Evolutionary conservation across 1,140 invertebrate genomes (phyloP).

Genomic region (Caerostris extrusa): DNA sequence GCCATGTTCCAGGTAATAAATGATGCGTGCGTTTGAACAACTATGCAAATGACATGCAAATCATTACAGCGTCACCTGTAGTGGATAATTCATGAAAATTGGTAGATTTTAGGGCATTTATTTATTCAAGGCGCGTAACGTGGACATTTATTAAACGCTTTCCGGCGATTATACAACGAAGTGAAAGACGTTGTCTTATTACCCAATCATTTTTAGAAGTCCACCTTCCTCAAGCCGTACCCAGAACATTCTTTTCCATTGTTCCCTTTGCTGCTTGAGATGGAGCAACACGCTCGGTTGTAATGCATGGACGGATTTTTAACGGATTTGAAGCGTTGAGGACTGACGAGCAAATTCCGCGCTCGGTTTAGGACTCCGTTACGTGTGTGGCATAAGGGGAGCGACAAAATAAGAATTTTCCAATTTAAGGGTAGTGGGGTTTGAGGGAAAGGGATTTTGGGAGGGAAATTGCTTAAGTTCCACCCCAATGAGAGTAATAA

Average conservation of each 20-base stretch:
- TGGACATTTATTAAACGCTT: conserved; percentile 72
- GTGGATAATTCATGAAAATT: conserved; percentile 64
- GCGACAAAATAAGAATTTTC: conserved; percentile 63
- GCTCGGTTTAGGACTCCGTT: not conserved
- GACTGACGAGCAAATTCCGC: conserved; percentile 46
- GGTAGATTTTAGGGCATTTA: conserved; percentile 65
- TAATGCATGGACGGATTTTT: conserved; percentile 63
- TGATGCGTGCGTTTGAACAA: not conserved
- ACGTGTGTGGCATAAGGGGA: conserved; percentile 61
- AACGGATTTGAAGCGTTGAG: conserved; percentile 39
- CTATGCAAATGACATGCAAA: conserved; percentile 74
- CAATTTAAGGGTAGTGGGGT: not conserved
- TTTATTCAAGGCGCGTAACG: conserved; percentile 65
- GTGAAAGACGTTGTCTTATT: conserved; percentile 60
- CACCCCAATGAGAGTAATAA: not conserved
- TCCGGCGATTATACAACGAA: conserved; percentile 56
- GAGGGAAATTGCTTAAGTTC: not conserved
- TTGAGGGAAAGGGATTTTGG: conserved; percentile 12
- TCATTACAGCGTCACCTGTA: conserved; percentile 68
- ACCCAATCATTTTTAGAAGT: conserved; percentile 70
- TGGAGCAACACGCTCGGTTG: conserved; percentile 58
- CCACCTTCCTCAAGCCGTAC: not conserved
- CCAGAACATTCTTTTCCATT: conserved; percentile 9
- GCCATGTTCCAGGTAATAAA: conserved; percentile 62
- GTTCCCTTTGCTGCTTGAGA: conserved; percentile 26